Percentiles rank a stretch among this genome's conserved stretches.
These are phyloP conservation scores for Sebastes aleutianus DNA, from an alignment of 2,797 vertebrate genomes.

Conservation along the genomic window DNA sequence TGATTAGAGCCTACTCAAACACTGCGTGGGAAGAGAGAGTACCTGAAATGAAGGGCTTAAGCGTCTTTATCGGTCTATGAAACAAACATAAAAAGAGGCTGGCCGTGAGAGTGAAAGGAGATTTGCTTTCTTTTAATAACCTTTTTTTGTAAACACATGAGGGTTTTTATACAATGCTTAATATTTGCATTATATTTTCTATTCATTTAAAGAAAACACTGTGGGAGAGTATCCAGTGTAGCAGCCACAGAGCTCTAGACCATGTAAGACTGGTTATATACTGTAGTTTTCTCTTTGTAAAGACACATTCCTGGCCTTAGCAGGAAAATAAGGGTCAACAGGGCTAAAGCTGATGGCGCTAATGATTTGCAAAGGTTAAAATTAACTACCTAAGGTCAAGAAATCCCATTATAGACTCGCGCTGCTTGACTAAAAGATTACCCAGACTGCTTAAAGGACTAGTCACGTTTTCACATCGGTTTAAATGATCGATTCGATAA, in stretches of 20 bases:
- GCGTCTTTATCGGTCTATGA: conserved; percentile 68
- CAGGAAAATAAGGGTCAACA: not conserved
- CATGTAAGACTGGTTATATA: not conserved
- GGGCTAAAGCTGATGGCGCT: conserved; percentile 1
- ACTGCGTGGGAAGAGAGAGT: conserved; percentile 66
- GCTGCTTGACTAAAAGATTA: conserved; percentile 28
- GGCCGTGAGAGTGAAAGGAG: conserved; percentile 38
- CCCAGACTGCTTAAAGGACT: not conserved
- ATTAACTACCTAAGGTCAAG: conserved; percentile 17
- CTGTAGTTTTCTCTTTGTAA: not conserved
- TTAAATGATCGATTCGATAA: not conserved
- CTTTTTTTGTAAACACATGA: conserved; percentile 9
- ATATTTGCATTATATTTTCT: conserved; percentile 34
- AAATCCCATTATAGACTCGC: conserved; percentile 12
- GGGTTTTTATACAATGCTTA: conserved; percentile 19
- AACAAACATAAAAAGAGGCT: conserved; percentile 56
- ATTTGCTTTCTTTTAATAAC: conserved; percentile 54
- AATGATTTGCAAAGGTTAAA: conserved; percentile 30
- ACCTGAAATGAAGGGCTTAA: conserved; percentile 72
- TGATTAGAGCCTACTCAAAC: conserved; percentile 71
- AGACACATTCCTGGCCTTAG: not conserved
- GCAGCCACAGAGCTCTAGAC: not conserved
- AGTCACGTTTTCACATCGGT: not conserved
- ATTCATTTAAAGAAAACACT: not conserved
- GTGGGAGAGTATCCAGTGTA: not conserved